Conservation (phyloP, 2,797 vertebrate genomes). For the Sebastes aleutianus region DNA sequence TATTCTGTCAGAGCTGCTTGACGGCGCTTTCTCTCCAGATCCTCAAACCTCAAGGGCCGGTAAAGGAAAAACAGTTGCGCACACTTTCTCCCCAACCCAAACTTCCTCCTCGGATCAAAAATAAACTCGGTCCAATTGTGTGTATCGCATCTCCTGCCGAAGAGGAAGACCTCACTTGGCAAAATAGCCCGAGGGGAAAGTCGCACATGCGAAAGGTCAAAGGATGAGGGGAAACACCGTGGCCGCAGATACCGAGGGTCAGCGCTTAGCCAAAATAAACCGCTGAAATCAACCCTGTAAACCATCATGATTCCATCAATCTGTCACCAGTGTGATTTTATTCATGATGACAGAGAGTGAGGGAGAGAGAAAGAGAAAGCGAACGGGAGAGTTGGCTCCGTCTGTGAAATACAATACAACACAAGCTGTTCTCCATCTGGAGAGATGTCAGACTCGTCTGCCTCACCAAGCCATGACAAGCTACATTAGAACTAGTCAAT, state of each 20-base stretch:
- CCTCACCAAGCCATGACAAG: conserved; percentile 60
- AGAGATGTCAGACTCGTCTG: conserved; percentile 64
- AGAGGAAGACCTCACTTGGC: conserved; percentile 61
- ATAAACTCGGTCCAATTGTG: conserved; percentile 61
- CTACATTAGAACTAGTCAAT: conserved; percentile 52
- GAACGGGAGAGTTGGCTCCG: conserved; percentile 46
- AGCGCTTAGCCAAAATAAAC: conserved; percentile 68
- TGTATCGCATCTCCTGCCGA: conserved; percentile 43
- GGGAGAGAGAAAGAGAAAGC: conserved; percentile 11
- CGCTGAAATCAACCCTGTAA: conserved; percentile 56
- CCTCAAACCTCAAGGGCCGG: conserved; percentile 44
- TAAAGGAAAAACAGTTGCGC: conserved; percentile 46
- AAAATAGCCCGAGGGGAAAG: conserved; percentile 38
- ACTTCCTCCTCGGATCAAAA: conserved; percentile 64
- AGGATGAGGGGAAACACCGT: conserved; percentile 49
- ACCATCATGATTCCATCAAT: conserved; percentile 66
- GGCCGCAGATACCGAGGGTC: conserved; percentile 54
- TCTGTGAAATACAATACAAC: conserved; percentile 67
- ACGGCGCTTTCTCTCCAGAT: conserved; percentile 48
- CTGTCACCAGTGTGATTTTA: conserved; percentile 62
- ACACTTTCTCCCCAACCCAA: conserved; percentile 57
- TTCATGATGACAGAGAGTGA: conserved; percentile 47
- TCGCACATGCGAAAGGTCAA: conserved; percentile 61
- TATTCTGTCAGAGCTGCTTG: conserved; percentile 57
- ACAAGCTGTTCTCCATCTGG: conserved; percentile 76